phyloP scores from a whole-genome alignment of 2,113 vertebrate species.

The Semicossyphus pulcher region DNA sequence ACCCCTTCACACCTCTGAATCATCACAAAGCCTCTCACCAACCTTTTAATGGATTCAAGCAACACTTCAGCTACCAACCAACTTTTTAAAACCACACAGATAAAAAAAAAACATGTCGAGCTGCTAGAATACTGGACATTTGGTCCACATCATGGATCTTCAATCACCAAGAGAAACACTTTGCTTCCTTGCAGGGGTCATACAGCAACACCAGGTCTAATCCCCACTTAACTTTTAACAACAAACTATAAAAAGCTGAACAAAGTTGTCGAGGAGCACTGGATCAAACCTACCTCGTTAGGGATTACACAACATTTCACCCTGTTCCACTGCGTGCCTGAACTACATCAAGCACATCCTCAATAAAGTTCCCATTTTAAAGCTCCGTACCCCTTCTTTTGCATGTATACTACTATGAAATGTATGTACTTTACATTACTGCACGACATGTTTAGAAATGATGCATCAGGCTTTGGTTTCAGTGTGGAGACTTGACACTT shows the following conservation, averaged over 20 bases:
- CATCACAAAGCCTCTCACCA: constrained; percentile 6
- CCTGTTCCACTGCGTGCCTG: constrained; percentile 15
- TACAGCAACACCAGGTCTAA: background rate
- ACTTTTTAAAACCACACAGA: constrained; percentile 13
- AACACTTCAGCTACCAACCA: constrained; percentile 23
- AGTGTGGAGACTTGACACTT: background rate
- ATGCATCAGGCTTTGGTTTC: background rate
- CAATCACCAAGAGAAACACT: background rate
- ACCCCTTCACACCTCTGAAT: constrained; percentile 32
- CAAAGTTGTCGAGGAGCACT: constrained; percentile 37
- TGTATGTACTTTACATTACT: background rate
- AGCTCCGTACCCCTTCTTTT: background rate
- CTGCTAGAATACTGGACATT: constrained; percentile 30
- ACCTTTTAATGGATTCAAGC: constrained; percentile 27
- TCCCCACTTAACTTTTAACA: background rate
- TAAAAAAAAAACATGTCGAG: background rate
- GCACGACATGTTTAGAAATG: background rate
- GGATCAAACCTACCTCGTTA: constrained; percentile 56
- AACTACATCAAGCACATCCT: constrained; percentile 14
- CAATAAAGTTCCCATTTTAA: constrained; percentile 6
- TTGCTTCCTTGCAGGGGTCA: background rate
- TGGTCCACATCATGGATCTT: background rate
- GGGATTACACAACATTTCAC: constrained; percentile 11
- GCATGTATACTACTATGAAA: constrained; percentile 10
- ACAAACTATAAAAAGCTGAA: constrained; percentile 1